Percentiles rank a stretch among this genome's conserved stretches.
Evolutionary conservation across 2,113 vertebrate species (phyloP).

Genomic region (Notothenia coriiceps): DNA sequence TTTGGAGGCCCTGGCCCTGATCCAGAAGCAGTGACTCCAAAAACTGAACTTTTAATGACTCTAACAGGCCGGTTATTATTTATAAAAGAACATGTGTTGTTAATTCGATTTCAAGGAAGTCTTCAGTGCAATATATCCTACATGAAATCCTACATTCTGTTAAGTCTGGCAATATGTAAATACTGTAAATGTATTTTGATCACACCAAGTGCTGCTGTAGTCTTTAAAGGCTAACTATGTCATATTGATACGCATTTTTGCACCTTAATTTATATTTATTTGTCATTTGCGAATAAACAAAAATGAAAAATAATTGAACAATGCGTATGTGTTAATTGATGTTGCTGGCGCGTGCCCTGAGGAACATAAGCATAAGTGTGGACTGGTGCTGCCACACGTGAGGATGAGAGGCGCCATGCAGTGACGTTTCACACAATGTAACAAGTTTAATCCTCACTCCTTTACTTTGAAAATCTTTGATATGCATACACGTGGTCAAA

Average conservation of each 20-base stretch:
- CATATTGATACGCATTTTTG: conserved; percentile 38
- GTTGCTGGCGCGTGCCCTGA: conserved; percentile 32
- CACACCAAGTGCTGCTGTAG: conserved; percentile 34
- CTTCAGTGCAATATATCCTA: conserved; percentile 41
- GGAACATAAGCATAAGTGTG: conserved; percentile 1
- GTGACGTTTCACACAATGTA: conserved; percentile 24
- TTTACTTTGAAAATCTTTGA: neutral
- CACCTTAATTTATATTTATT: conserved; percentile 67
- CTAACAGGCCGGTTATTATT: neutral
- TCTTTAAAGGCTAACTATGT: conserved; percentile 1
- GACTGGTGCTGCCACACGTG: neutral
- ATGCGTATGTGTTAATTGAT: neutral
- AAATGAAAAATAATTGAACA: conserved; percentile 5
- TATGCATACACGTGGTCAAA: neutral
- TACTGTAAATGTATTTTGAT: conserved; percentile 31
- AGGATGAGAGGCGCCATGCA: conserved; percentile 20
- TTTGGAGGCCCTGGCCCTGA: conserved; percentile 70
- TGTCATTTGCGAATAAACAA: conserved; percentile 51
- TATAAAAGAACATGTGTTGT: neutral
- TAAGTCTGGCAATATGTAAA: conserved; percentile 22
- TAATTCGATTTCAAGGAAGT: neutral
- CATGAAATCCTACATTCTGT: conserved; percentile 4
- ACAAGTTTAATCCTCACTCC: neutral
- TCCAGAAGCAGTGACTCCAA: neutral
- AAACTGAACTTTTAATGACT: conserved; percentile 26